Evolutionary conservation across 2,113 vertebrate genomes (phyloP).

Genomic region (Syngnathus scovelli): DNA sequence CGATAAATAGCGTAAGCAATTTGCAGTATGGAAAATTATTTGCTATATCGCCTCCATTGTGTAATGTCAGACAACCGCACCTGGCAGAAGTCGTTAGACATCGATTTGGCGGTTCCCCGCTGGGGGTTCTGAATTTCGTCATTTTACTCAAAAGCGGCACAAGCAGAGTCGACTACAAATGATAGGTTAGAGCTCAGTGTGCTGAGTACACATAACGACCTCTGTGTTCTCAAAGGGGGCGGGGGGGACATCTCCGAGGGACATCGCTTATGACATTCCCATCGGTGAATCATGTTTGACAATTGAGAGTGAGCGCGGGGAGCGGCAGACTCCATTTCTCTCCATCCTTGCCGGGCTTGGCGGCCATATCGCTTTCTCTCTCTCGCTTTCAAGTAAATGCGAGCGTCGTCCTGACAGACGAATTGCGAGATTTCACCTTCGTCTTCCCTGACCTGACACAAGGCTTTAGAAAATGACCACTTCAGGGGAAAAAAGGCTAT

Average conservation of each 20-base stretch:
- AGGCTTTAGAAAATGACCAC: conserved; percentile 16
- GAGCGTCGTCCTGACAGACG: conserved; percentile 18
- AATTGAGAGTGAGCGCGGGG: conserved; percentile 19
- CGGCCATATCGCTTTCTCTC: conserved; percentile 24
- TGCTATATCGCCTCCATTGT: neutral
- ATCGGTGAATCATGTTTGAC: conserved; percentile 11
- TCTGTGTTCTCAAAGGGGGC: conserved; percentile 17
- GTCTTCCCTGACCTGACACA: conserved; percentile 27
- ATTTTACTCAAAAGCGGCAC: neutral
- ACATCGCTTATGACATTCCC: conserved; percentile 9
- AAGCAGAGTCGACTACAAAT: neutral
- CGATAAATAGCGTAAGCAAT: neutral
- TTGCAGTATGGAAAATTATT: neutral
- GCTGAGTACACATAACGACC: neutral
- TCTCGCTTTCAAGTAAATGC: conserved; percentile 19
- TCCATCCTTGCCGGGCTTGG: conserved; percentile 25
- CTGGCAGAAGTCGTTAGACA: neutral
- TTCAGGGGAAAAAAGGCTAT: neutral
- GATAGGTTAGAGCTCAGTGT: neutral
- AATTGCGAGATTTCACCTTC: conserved; percentile 37
- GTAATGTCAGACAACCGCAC: neutral
- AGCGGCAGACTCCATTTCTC: conserved; percentile 26
- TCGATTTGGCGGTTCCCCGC: neutral
- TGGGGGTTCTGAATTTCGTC: neutral
- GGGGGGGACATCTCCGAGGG: neutral